Conservation (phyloP, 2,888 invertebrate genomes). For the Protodeltote pygarga region DNA sequence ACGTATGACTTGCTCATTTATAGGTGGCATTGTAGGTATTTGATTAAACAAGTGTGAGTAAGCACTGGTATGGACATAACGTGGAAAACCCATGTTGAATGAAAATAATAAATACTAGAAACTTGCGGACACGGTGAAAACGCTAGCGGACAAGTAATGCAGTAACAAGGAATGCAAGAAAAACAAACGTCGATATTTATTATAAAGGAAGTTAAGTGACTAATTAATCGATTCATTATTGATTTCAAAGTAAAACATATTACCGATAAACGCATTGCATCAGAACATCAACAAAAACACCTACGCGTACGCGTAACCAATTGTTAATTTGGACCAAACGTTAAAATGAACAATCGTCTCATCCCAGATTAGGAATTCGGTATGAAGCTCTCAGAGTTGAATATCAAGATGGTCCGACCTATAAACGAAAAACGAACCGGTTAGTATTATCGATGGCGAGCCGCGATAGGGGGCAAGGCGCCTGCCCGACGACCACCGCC, state of each 20-base stretch:
- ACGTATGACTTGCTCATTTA: slow-evolving; percentile 58
- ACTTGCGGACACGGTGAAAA: slow-evolving; percentile 60
- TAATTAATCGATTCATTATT: slow-evolving; percentile 49
- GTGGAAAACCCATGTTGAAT: slow-evolving; percentile 73
- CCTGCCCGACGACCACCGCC: slow-evolving; percentile 81
- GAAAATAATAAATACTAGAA: slow-evolving; percentile 72
- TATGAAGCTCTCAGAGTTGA: slow-evolving; percentile 53
- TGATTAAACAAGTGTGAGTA: slow-evolving; percentile 64
- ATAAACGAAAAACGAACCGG: slow-evolving; percentile 83
- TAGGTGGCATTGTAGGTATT: slow-evolving; percentile 51
- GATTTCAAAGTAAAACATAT: slow-evolving; percentile 5
- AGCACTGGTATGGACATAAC: slow-evolving; percentile 55
- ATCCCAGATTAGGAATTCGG: slow-evolving; percentile 58
- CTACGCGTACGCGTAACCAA: slow-evolving; percentile 17
- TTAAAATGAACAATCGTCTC: slow-evolving; percentile 44
- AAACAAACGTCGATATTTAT: slow-evolving; percentile 56
- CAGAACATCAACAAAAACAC: slow-evolving; percentile 12
- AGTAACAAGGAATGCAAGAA: slow-evolving; percentile 47
- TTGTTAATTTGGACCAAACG: slow-evolving; percentile 44
- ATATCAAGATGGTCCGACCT: slow-evolving; percentile 67
- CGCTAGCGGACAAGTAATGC: slow-evolving; percentile 56
- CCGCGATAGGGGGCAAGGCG: slow-evolving; percentile 83
- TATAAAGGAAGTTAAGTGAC: slow-evolving; percentile 53
- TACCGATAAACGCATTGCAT: not conserved
- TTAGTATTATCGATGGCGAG: slow-evolving; percentile 82